Evolutionary conservation across 2,888 invertebrate species (phyloP), one percentile per base, ranked within the genome.

Genomic region (Euproctis similis): DNA sequence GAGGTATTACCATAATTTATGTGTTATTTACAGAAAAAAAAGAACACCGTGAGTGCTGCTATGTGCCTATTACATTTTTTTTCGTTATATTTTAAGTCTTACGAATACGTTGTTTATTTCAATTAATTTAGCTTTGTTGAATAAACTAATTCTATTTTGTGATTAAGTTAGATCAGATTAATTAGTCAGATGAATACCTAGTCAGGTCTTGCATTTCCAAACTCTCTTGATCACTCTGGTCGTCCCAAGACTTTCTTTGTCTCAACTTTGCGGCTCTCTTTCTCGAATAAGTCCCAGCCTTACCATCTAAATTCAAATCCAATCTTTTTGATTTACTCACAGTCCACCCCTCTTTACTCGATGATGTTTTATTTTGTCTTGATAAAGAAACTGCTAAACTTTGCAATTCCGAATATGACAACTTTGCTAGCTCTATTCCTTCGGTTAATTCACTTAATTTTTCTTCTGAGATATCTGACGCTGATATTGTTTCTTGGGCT

Each of bases 181-280:
- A 4, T 4, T 14, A 4, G 14, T 6, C 4, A 14, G 4, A 4
- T 4, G 4, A 14, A 10, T 52, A 80, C 85, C 85, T 67, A 2
- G 90, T 88, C 11, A 91, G 69, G 43, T 91, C 90, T 46, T 89
- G 87, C 52, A 91, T 75, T 51, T 91, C 90, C 55, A 90, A 80
- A 9, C 87, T 88, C 48, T 92, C 92, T 42, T 89, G 89, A 46
- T 90, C 89, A 34, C 89, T 89, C 37, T 89, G 88, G 39, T 91
- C 90, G 41, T 92, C 91, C 91, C 91, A 92, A 3, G 91, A 90
- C 40, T 87, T 84, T 18, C 86, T 78, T 36, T 87, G 87, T 31
- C 74, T 77, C 13, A 86, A 46, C 38, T 80, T 85, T 1, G 76
- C 80, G 2, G 82, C 84, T 14, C 80, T 61, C 41, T 77, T 81